Base-by-base conservation (phyloP, 1,140 invertebrate genomes). In the Belonocnema kinseyi region DNA sequence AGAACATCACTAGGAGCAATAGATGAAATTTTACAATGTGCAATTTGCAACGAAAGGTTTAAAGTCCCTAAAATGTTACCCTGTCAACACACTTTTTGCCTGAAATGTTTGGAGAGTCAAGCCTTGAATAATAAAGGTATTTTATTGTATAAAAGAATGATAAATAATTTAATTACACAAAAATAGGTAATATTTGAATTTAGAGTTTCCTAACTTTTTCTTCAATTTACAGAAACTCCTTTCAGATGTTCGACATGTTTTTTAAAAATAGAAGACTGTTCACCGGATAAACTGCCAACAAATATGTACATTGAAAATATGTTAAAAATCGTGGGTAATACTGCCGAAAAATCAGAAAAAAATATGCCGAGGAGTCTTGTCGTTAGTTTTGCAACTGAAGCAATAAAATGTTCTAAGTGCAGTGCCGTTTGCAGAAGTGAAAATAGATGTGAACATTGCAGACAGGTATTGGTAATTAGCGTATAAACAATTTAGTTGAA, bases 31-130 rank as follows among this genome's bases (percentile, higher is more conserved):
- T 89, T 96, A 4, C 93, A 94, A 85, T 96, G 95, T 87, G 90
- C 94, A 3, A 92, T 96, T 58, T 96, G 95, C 84, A 85, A 95
- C 33, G 94, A 96, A 83, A 91, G 93, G 75, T 92, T 94, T 40
- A 92, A 92, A 76, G 91, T 93, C 50, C 95, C 95, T 1, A 94
- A 94, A 85, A 94, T 96, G 91, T 88, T 96, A 77, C 94, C 94
- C 6, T 96, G 95, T 85, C 95, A 96, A 85, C 95, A 96, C 87
- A 96, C 95, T 0, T 96, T 96, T 87, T 96, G 95, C 84, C 85
- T 93, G 54, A 86, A 92, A 16, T 95, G 95, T 82, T 91, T 95
- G 13, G 90, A 92, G 78, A 89, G 88, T 53, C 92, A 92, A 71
- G 86, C 26, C 19, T 40, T 50, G 17, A 61, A 50, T 13, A 73